Conservation (phyloP, 2,113 vertebrate species). For the Trochalopteron elliotii region DNA sequence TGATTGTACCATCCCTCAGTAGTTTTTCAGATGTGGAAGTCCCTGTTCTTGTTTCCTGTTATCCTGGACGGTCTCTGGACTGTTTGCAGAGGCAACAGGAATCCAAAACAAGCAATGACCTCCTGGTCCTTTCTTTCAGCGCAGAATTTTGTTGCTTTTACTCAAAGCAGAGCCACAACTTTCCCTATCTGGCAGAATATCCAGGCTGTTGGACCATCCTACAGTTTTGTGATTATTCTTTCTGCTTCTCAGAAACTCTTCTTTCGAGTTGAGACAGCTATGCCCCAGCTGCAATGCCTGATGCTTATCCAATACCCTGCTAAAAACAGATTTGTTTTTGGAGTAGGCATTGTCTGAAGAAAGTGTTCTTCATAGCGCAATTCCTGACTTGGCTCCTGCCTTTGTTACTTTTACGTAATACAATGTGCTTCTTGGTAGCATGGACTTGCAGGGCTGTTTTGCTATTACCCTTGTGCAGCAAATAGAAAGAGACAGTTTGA, state of each 20-base stretch:
- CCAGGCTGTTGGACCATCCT: not conserved
- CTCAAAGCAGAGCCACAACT: not conserved
- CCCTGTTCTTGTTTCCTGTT: not conserved
- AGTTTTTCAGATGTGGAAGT: not conserved
- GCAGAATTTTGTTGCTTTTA: not conserved
- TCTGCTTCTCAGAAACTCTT: not conserved
- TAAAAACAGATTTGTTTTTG: not conserved
- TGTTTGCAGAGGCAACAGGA: not conserved
- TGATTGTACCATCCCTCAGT: not conserved
- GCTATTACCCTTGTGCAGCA: slow-evolving; percentile 1
- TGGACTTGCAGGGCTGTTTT: slow-evolving; percentile 10
- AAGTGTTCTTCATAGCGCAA: not conserved
- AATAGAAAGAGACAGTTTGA: slow-evolving; percentile 62
- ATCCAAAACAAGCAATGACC: not conserved
- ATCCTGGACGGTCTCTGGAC: not conserved
- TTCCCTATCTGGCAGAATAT: not conserved
- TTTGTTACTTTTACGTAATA: slow-evolving; percentile 2
- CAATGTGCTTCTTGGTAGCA: not conserved
- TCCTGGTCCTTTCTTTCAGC: not conserved
- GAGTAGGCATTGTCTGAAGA: not conserved
- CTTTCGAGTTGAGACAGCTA: accelerated
- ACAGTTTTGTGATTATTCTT: not conserved
- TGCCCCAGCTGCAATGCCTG: not conserved
- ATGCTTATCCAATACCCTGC: not conserved
- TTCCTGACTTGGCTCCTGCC: not conserved